Evolutionary conservation across 37 sponge, comb jelly and placozoan genomes (phyloP).

Genomic region (Oopsacas minuta): DNA sequence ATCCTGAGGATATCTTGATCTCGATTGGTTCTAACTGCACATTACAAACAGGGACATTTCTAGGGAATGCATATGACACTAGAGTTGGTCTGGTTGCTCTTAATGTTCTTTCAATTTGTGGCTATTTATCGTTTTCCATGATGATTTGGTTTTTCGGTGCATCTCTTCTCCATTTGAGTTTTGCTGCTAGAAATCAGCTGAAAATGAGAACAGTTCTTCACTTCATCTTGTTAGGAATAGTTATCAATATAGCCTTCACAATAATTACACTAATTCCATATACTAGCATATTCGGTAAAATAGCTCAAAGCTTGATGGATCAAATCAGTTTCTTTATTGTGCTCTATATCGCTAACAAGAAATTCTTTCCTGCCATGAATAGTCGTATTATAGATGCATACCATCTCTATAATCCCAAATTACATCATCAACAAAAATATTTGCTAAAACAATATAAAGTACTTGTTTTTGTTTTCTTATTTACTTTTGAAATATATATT

Average conservation of each 20-base stretch:
- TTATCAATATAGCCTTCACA: background rate
- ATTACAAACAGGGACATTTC: background rate
- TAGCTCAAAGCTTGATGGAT: background rate
- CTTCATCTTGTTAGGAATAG: background rate
- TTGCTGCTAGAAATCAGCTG: background rate
- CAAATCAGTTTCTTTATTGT: background rate
- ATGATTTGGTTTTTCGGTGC: conserved; percentile 2
- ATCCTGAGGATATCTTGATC: background rate
- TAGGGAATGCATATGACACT: background rate
- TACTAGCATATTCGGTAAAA: background rate
- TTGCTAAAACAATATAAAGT: background rate
- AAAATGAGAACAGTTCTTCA: background rate
- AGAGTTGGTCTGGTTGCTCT: background rate
- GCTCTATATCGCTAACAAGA: background rate
- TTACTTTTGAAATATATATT: background rate
- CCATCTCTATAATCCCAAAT: background rate
- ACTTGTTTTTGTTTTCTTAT: background rate
- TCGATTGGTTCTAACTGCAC: background rate
- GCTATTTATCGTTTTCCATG: background rate
- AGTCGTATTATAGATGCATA: background rate
- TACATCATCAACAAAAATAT: background rate
- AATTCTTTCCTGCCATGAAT: conserved; percentile 8
- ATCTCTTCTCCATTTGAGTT: conserved; percentile 4
- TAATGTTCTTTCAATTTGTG: background rate
- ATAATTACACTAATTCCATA: background rate